phyloP scores from a whole-genome alignment of 2,113 vertebrate genomes.

The Calonectris borealis region DNA sequence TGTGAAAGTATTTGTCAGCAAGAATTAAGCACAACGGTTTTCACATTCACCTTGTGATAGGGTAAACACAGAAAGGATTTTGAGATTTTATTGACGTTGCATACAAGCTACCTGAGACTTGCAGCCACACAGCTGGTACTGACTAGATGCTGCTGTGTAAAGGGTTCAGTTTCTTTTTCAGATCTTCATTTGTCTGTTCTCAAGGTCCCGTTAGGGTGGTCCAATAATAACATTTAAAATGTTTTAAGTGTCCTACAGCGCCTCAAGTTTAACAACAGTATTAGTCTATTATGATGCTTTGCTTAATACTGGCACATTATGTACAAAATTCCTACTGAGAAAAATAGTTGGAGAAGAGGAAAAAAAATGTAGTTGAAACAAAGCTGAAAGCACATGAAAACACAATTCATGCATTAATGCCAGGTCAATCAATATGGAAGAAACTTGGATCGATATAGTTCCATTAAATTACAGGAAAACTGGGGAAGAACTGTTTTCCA shows the following conservation, averaged over 20 bases:
- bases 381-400: background rate
- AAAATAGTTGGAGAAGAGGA: background rate
- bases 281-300: background rate
- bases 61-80: slow-evolving; percentile 5
- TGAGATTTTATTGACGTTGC: background rate
- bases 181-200: slow-evolving; percentile 2
- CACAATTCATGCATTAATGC: background rate
- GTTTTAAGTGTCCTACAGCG: background rate
- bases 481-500: background rate
- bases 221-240: slow-evolving; percentile 5
- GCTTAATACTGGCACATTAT: background rate
- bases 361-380: background rate
- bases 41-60: slow-evolving; percentile 49
- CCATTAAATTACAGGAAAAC: background rate
- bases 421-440: background rate
- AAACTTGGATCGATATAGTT: background rate
- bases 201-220: background rate
- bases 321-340: background rate
- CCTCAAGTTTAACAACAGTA: background rate
- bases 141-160: background rate
- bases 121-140: background rate
- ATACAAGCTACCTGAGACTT: background rate
- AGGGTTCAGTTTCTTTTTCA: background rate
- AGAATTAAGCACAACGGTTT: slow-evolving; percentile 51
- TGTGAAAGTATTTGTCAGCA: slow-evolving; percentile 60